phyloP scores from a whole-genome alignment of 2,888 invertebrate species.

The Hemistola chrysoprasaria region DNA sequence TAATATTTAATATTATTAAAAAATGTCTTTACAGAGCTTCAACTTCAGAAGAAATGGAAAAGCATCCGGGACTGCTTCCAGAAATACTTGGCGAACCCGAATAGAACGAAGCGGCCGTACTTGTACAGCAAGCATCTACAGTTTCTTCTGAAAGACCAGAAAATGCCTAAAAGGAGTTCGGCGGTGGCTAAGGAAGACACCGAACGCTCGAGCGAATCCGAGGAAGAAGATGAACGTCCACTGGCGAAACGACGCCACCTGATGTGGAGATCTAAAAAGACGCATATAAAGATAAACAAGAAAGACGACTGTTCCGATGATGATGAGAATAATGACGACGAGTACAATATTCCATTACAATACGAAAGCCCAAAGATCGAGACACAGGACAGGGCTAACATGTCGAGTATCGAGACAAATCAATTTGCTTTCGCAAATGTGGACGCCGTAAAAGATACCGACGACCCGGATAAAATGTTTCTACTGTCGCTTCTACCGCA shows the following conservation, averaged over 20 bases:
- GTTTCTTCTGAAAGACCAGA: slow-evolving; percentile 57
- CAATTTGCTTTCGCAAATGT: slow-evolving; percentile 71
- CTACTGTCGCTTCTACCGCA: slow-evolving; percentile 68
- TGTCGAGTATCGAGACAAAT: slow-evolving; percentile 20
- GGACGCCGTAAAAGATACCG: slow-evolving; percentile 42
- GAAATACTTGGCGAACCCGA: slow-evolving; percentile 61
- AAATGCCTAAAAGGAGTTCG: slow-evolving; percentile 28
- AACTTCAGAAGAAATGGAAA: slow-evolving; percentile 77
- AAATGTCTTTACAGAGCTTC: slow-evolving; percentile 58
- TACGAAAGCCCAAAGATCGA: slow-evolving; percentile 4
- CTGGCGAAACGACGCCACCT: slow-evolving; percentile 9
- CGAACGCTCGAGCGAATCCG: slow-evolving; percentile 55
- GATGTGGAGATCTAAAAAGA: slow-evolving; percentile 52
- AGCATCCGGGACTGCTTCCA: slow-evolving; percentile 69
- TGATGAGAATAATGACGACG: slow-evolving; percentile 41
- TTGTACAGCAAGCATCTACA: slow-evolving; percentile 60
- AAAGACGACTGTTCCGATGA: slow-evolving; percentile 52
- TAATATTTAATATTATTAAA: not conserved
- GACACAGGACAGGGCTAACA: slow-evolving; percentile 1
- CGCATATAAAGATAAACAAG: slow-evolving; percentile 48
- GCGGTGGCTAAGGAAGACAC: slow-evolving; percentile 10
- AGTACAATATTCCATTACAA: slow-evolving; percentile 33
- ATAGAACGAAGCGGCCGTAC: slow-evolving; percentile 60
- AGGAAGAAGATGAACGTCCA: slow-evolving; percentile 43
- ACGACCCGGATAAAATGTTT: slow-evolving; percentile 68